Evolutionary conservation across 2,797 vertebrate genomes (phyloP).

Genomic region (Lithobates pipiens): DNA sequence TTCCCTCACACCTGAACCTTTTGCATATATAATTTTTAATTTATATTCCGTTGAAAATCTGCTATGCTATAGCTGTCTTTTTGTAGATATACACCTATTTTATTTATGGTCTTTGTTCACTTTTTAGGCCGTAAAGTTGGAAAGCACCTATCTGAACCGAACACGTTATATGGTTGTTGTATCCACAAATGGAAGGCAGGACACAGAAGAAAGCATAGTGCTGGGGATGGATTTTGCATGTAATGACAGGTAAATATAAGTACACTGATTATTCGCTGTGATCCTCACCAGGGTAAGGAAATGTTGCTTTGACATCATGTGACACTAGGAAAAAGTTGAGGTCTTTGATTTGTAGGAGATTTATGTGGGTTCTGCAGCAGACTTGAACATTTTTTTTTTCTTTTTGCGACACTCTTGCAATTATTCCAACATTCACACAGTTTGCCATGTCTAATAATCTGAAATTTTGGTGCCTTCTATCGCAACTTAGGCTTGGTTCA

Average conservation of each 20-base stretch:
- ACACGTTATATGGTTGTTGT: slow-evolving; percentile 98
- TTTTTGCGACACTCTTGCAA: no score
- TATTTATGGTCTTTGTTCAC: not conserved
- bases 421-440: no score
- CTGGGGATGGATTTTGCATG: slow-evolving; percentile 95
- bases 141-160: slow-evolving; percentile 89
- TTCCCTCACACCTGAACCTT: not conserved
- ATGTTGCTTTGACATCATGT: not conserved
- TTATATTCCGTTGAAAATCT: not conserved
- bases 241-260: slow-evolving; percentile 84
- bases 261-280: not conserved
- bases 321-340: no score
- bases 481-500: no score
- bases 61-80: not conserved
- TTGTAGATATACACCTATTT: not conserved
- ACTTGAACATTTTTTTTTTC: no score
- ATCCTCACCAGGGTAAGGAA: not conserved
- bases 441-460: no score
- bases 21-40: not conserved
- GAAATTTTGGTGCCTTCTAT: no score
- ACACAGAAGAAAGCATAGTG: slow-evolving; percentile 96
- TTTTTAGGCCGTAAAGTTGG: slow-evolving; percentile 91
- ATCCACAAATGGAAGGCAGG: slow-evolving; percentile 94
- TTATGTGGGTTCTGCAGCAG: no score
- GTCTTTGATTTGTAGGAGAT: no score